phyloP scores from a whole-genome alignment of 1,140 invertebrate species.

The Homalodisca vitripennis region DNA sequence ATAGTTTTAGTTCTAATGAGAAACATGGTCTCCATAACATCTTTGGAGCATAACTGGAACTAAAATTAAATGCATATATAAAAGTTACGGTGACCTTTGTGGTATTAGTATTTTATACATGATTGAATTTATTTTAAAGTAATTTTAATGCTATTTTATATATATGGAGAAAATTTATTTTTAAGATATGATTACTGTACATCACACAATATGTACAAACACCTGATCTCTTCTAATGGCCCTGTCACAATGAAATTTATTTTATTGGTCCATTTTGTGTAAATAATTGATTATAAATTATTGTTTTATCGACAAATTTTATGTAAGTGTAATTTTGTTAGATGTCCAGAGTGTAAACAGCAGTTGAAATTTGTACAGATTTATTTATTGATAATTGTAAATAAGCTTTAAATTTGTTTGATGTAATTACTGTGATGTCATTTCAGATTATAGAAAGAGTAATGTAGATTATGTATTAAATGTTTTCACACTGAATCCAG shows the following conservation, averaged over 20 bases:
- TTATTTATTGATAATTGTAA: constrained; percentile 21
- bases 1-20: no score
- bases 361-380: constrained; percentile 17
- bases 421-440: constrained; percentile 6
- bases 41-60: no score
- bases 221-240: background rate
- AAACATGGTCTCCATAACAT: no score
- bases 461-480: background rate
- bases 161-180: no score
- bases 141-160: no score
- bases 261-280: background rate
- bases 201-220: constrained; percentile 21
- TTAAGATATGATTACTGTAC: background rate
- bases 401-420: background rate
- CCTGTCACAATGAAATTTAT: background rate
- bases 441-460: background rate
- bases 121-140: no score
- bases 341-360: background rate
- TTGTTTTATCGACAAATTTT: constrained; percentile 7
- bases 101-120: no score
- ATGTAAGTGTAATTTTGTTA: background rate
- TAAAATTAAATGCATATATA: no score
- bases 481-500: constrained; percentile 21
- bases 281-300: background rate
- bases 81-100: no score